Evolutionary conservation across 1,140 invertebrate genomes (phyloP), one percentile per base, ranked within the genome.

Genomic region (Chlorops oryzae): DNA sequence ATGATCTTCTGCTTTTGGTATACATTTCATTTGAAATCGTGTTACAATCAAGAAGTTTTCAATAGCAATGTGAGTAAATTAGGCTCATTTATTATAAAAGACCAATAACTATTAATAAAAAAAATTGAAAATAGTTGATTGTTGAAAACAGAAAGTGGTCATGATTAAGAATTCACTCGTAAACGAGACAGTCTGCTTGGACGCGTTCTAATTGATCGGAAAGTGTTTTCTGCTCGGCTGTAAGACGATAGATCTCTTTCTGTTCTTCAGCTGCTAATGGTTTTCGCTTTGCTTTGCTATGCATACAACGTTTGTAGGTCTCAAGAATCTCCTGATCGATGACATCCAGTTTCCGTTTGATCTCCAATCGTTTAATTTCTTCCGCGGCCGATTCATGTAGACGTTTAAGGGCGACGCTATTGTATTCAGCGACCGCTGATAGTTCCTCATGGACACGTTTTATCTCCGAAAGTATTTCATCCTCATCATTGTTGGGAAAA

Each of bases 381-480:
- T 81, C 78, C 46, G 80, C 76, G 5, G 83, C 81, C 18, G 79
- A 70, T 23, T 72, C 67, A 1, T 80, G 65, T 3, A 91, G 58
- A 44, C 78, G 75, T 52, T 81, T 82, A 1, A 88, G 68, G 54
- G 86, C 81, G 13, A 73, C 72, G 43, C 82, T 76, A 63, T 90
- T 90, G 50, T 85, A 83, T 64, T 80, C 78, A 38, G 84, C 80
- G 6, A 90, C 72, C 1, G 77, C 79, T 39, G 79, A 78, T 1
- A 94, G 73, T 70, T 93, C 89, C 46, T 86, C 79, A 58, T 92
- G 88, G 59, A 90, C 90, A 56, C 86, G 80, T 70, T 87, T 87
- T 22, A 95, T 85, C 76, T 94, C 91, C 7, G 78, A 69, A 47
- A 92, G 69, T 60, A 95, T 88, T 69, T 94, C 90, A 73, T 95